Percentiles rank a stretch among this genome's conserved stretches.
phyloP scores from a whole-genome alignment of 2,888 invertebrate genomes.

The Quadroppia sp. region DNA sequence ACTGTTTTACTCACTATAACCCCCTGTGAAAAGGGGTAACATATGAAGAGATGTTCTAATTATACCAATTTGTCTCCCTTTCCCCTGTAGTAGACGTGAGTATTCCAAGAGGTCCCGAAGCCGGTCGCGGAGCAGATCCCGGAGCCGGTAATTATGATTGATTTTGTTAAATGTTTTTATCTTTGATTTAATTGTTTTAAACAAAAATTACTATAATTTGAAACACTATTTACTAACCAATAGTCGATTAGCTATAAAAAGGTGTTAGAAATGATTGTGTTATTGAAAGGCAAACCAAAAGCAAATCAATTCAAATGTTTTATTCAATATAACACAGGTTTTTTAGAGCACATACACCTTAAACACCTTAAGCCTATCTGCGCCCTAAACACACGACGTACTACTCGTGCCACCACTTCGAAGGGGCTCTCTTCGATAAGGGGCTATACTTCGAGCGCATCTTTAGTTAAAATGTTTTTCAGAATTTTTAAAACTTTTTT shows the following conservation, averaged over 20 bases:
- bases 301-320: not conserved
- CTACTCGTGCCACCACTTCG: not conserved
- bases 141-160: slow-evolving; percentile 34
- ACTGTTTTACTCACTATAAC: too few relatives aligned
- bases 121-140: slow-evolving; percentile 36
- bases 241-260: too few relatives aligned
- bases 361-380: not conserved
- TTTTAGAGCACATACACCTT: not conserved
- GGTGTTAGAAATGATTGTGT: too few relatives aligned
- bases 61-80: not conserved
- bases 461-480: too few relatives aligned
- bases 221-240: too few relatives aligned
- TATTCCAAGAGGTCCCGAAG: not conserved
- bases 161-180: not conserved
- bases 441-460: not conserved
- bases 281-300: too few relatives aligned
- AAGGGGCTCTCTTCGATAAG: too few relatives aligned
- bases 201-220: not conserved
- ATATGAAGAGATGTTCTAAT: not conserved
- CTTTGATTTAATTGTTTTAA: not conserved
- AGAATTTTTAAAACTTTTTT: too few relatives aligned
- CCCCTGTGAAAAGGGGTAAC: too few relatives aligned
- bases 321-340: not conserved
- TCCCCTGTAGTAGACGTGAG: slow-evolving; percentile 23
- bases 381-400: slow-evolving; percentile 14